Evolutionary conservation across 2,797 vertebrate species (phyloP), one percentile per base, ranked within the genome.

Genomic region (Myiotriccus ornatus): DNA sequence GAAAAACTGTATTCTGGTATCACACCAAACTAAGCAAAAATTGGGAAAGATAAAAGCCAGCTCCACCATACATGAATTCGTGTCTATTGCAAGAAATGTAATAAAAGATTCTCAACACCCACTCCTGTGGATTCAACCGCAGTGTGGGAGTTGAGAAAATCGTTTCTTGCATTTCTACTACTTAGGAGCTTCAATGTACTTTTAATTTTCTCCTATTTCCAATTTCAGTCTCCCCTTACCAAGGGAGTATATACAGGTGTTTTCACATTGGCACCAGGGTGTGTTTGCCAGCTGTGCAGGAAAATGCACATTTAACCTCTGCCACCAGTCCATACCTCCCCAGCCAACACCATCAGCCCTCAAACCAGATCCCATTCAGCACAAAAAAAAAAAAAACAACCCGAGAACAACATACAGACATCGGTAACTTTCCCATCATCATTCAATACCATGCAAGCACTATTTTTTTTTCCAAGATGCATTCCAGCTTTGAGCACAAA

Each of bases 81-180:
- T 15, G 23, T 77, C 81, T 56, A 37, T 35, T 30, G 43, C 68
- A 34, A 68, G 84, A 74, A 90, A 79, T 1, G 15, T 28, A 91
- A 91, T 47, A 50, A 55, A 91, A 93, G 87, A 47, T 85, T 68
- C 89, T 85, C 87, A 52, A 81, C 89, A 50, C 95, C 92, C 87
- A 93, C 94, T 73, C 43, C 15, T 34, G n/a, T 7, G 21, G 84
- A 68, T 87, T 57, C 64, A 71, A 19, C 55, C 7, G 10, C 81
- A 15, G 52, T 2, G 94, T 91, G 79, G 95, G 95, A 89, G 92
- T 14, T 60, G 76, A 93, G 84, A 93, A 96, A 95, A 89, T 70
- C 64, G 17, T 39, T 83, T 65, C 82, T 67, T 53, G 41, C 30
- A 12, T 82, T 92, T 85, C 71, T 92, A 47, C 63, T 76, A 80